Evolutionary conservation across 2,888 invertebrate genomes (phyloP).

Genomic region (Eudasyphora cyanicolor): DNA sequence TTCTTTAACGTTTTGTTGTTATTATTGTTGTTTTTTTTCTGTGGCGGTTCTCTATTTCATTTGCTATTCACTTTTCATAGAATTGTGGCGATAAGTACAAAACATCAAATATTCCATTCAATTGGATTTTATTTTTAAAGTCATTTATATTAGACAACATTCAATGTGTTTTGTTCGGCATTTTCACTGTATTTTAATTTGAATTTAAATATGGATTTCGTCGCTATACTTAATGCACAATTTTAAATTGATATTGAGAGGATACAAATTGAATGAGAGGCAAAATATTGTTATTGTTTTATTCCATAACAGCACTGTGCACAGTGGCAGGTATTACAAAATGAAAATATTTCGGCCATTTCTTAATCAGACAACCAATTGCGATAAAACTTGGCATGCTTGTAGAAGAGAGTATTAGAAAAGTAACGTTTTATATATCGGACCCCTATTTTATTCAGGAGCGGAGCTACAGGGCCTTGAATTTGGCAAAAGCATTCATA

Average conservation of each 20-base stretch:
- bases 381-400: too few species aligned
- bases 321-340: too few species aligned
- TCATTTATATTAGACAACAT: constrained; percentile 51
- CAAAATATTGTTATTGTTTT: too few species aligned
- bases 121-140: neutral
- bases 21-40: neutral
- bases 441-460: too few species aligned
- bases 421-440: too few species aligned
- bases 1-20: neutral
- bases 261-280: neutral
- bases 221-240: neutral
- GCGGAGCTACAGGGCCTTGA: too few species aligned
- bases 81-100: constrained; percentile 28
- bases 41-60: constrained; percentile 10
- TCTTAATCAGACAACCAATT: too few species aligned
- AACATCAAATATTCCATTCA: neutral
- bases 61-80: constrained; percentile 37
- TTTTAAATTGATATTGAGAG: neutral
- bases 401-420: too few species aligned
- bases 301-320: too few species aligned
- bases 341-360: too few species aligned
- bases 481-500: too few species aligned
- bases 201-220: neutral
- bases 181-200: neutral
- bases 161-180: neutral